Evolutionary conservation across 2,888 invertebrate genomes (phyloP), one percentile per base, ranked within the genome.

Genomic region (Macropis europaea): DNA sequence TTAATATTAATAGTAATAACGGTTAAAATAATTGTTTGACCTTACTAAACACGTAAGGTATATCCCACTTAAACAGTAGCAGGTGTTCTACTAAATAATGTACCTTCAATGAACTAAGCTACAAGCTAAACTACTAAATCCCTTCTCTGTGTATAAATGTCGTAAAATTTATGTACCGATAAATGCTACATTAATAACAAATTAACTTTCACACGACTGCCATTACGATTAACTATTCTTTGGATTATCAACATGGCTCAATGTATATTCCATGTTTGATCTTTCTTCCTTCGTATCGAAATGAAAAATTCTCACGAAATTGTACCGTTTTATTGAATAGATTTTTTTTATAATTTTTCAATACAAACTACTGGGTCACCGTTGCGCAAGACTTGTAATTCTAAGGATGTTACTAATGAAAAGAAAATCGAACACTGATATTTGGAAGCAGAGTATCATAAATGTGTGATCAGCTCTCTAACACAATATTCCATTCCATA

Each of bases 51-150:
- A 61, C 34, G 53, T 66, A 71, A 77, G 76, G 60, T 66, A 71
- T 36, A 73, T 63, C 73, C 77, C 72, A 81, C 73, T 83, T 84
- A 78, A 77, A 63, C 59, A 82, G 75, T 79, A 82, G 73, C 73
- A 77, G 78, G 66, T 82, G 73, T 82, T 76, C 80, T 84, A 80
- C 73, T 73, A 76, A 73, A 69, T 78, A 79, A 45, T 68, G 82
- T 83, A 83, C 83, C 82, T 81, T 82, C 50, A 30, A 64, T 11
- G 40, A 77, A 56, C 53, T 80, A 83, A 76, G 48, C 54, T 79
- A 64, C 72, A 72, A 73, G 68, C 63, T 66, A 74, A 75, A 72
- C 50, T 78, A 76, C 68, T 82, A 81, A 60, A 54, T 61, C 71
- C 63, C 69, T 76, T 72, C 76, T 80, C 69, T 74, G 64, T 79